Evolutionary conservation across 1,140 invertebrate genomes (phyloP), one percentile per base, ranked within the genome.

Genomic region (Mylabris phalerata): DNA sequence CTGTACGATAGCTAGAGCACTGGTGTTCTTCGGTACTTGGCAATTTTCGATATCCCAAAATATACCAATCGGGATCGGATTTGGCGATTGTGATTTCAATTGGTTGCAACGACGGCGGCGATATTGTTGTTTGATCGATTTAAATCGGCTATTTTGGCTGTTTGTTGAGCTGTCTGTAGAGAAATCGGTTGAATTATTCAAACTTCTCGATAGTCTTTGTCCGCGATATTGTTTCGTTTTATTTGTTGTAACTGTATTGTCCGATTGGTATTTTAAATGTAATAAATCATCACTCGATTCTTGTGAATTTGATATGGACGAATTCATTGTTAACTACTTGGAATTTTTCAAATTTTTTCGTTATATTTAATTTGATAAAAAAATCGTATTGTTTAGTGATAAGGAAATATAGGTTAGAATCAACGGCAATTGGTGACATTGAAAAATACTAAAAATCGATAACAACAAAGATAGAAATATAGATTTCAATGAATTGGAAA

Each of bases 41-140:
- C 89, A 91, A 71, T 93, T 95, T 80, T 95, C 91, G 69, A 95
- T 95, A 72, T 95, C 92, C 92, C 92, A 95, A 76, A 93, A 95
- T 47, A 95, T 89, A 50, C 90, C 92, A 70, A 94, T 86, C 1
- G 90, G 88, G 83, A 82, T 47, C 85, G 63, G 62, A 71, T 75
- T 13, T 46, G 11, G 41, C 7, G 19, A 69, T 74, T n/a, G 13
- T 52, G 25, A 42, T 56, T 45, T 58, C 51, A 54, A 2, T 19
- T 19, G 19, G 19, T 50, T 54, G 46, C 39, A 46, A 39, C 7
- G 51, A 52, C 25, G 63, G 58, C 32, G 32, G 32, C 32, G 32
- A 7, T 32, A 7, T 32, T 50, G 50, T 49, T 44, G 46, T 46
- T 57, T 43, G 42, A 40, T 60, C 52, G 32, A 54, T 49, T 45